These are phyloP conservation scores for Enteromius argenteus DNA, from an alignment of 2,797 vertebrate genomes.

Conservation along the genomic window DNA sequence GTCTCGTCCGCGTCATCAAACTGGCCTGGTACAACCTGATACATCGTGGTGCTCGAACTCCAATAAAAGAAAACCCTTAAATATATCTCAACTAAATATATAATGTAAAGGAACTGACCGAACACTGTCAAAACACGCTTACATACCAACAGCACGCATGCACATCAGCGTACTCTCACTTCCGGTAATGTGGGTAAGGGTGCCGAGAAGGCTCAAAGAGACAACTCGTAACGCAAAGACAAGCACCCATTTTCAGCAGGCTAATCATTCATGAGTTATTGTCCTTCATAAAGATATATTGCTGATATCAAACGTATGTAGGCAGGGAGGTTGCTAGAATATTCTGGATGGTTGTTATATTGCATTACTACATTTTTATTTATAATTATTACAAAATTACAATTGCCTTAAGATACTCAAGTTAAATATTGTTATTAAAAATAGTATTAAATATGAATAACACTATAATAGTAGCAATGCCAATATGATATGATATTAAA, in stretches of 20 bases:
- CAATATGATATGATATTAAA: neutral
- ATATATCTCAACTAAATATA: neutral
- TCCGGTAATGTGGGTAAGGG: conserved; percentile 54
- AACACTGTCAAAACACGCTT: neutral
- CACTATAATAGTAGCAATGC: neutral
- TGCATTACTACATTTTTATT: neutral
- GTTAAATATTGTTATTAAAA: neutral
- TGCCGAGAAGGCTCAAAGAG: conserved; percentile 3
- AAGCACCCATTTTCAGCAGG: neutral
- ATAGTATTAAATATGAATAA: neutral
- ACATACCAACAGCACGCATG: neutral
- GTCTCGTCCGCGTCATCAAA: conserved; percentile 88
- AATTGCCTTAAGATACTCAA: neutral
- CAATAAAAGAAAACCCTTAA: neutral
- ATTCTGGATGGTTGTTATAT: neutral
- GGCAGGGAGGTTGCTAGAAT: neutral
- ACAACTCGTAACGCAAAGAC: neutral
- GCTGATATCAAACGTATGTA: neutral
- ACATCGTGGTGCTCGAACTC: conserved; percentile 34
- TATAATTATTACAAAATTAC: neutral
- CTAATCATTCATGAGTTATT: neutral
- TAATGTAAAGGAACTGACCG: neutral
- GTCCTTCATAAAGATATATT: neutral
- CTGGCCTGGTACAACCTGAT: conserved; percentile 82
- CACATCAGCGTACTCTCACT: neutral